Percentiles rank a stretch among this genome's conserved stretches.
phyloP scores from a whole-genome alignment of 2,888 invertebrate genomes.

The Drosophila nigricruria region DNA sequence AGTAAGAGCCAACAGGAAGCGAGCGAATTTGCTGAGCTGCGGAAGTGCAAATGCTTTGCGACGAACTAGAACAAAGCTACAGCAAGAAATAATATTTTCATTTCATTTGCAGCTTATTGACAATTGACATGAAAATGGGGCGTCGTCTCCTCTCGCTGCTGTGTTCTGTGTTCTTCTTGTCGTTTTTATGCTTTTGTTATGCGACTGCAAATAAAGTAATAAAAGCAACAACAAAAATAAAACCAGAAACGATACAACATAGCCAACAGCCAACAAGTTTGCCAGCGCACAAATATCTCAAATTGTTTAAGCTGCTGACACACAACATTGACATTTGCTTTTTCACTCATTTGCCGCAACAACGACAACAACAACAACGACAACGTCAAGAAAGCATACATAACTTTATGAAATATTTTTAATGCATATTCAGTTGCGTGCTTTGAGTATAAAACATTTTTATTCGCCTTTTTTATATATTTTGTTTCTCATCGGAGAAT shows the following conservation, averaged over 20 bases:
- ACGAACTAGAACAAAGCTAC: slow-evolving; percentile 40
- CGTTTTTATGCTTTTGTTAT: slow-evolving; percentile 76
- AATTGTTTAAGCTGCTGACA: slow-evolving; percentile 51
- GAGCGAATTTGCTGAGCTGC: slow-evolving; percentile 29
- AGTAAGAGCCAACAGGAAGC: slow-evolving; percentile 3
- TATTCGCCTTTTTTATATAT: neutral
- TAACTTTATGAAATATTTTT: slow-evolving; percentile 28
- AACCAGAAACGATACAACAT: slow-evolving; percentile 38
- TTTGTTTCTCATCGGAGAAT: neutral
- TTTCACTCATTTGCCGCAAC: slow-evolving; percentile 28
- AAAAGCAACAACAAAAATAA: slow-evolving; percentile 48
- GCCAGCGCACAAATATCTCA: slow-evolving; percentile 40
- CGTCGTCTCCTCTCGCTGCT: slow-evolving; percentile 10
- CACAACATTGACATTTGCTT: slow-evolving; percentile 56
- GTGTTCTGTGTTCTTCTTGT: slow-evolving; percentile 17
- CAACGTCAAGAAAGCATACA: neutral
- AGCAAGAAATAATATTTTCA: slow-evolving; percentile 74
- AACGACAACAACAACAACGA: neutral
- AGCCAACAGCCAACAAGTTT: slow-evolving; percentile 30
- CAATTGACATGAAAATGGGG: slow-evolving; percentile 80
- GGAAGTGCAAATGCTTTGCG: slow-evolving; percentile 62
- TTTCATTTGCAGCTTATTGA: slow-evolving; percentile 83
- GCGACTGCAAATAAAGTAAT: slow-evolving; percentile 76
- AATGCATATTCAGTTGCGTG: slow-evolving; percentile 47
- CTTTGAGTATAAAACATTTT: slow-evolving; percentile 10